Conservation (phyloP, 2,113 vertebrate genomes). For the Pterophyllum scalare region DNA sequence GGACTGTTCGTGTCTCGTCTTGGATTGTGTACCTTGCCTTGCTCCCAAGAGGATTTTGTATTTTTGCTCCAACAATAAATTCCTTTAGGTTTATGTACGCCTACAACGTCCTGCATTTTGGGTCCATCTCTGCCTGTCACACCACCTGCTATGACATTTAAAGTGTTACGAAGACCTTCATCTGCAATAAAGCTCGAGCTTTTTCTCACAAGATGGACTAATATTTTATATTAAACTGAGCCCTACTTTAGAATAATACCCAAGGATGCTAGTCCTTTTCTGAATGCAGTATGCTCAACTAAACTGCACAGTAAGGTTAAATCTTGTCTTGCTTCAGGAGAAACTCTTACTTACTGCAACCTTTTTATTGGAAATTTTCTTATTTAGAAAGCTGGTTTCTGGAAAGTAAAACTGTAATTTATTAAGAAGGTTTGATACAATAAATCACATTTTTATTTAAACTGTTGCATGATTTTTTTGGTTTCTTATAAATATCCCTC, state of each 20-base stretch:
- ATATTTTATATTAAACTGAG: background rate
- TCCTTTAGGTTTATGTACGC: too few relatives aligned
- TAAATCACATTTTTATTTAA: background rate
- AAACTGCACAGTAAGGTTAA: background rate
- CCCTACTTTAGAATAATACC: background rate
- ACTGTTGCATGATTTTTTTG: background rate
- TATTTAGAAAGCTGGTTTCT: background rate
- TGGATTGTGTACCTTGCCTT: too few relatives aligned
- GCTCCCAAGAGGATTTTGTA: too few relatives aligned
- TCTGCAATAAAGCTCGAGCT: background rate
- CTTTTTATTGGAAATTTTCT: background rate
- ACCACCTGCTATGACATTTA: too few relatives aligned
- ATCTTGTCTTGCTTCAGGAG: too few relatives aligned
- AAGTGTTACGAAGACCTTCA: background rate
- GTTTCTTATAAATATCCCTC: too few relatives aligned
- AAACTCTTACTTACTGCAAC: background rate
- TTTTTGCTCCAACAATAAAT: too few relatives aligned
- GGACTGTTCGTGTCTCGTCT: too few relatives aligned
- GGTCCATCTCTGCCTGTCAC: too few relatives aligned
- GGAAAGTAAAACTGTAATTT: background rate
- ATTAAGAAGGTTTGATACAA: background rate
- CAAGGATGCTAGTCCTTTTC: background rate
- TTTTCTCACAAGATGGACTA: background rate
- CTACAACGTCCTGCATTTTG: too few relatives aligned
- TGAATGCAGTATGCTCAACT: background rate